Evolutionary conservation across 2,113 vertebrate species (phyloP), one percentile per base, ranked within the genome.

Genomic region (Meriones unguiculatus): DNA sequence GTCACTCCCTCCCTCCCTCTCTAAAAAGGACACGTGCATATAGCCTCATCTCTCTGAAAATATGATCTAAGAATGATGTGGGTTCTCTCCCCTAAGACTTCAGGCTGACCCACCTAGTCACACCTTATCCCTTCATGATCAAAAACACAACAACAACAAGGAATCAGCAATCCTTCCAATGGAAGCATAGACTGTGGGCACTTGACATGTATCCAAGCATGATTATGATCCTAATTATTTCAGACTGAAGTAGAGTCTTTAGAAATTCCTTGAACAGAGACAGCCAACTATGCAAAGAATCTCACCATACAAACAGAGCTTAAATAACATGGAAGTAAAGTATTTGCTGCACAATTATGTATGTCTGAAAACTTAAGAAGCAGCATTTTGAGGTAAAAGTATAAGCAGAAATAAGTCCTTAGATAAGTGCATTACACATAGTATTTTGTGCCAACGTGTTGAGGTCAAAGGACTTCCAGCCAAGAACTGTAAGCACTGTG

Each of bases 381-480:
- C 38, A 80, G 89, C 32, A 57, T 25, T 75, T 94, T 85, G 72
- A 93, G 69, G 50, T 91, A 73, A 95, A 97, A 95, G 94, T 12
- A 11, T 35, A 50, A 86, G 11, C 41, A 90, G 46, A 93, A 93
- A 88, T 69, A 96, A 67, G 81, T 70, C 77, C 38, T 85, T 59
- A n/a, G 41, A 59, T 76, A 97, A 92, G 41, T 18, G 11, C 41
- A 76, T 85, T 25, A 93, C 91, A 72, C 52, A 90, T 25, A 92
- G 78, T 52, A 90, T 76, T 85, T 85, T n/a, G 28, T 41, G 35
- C 52, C 69, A 93, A 81, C 69, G 90, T 78, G 57, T 84, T 94
- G 80, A 93, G 38, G 24, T 84, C 35, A 89, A 86, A 87, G 50
- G 65, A 89, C 90, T 72, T 91, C 67, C 30, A 90, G 64, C 84